Percentiles rank a stretch among this genome's conserved stretches.
phyloP scores from a whole-genome alignment of 2,888 invertebrate species.

The Pachycephus smyrnensis region DNA sequence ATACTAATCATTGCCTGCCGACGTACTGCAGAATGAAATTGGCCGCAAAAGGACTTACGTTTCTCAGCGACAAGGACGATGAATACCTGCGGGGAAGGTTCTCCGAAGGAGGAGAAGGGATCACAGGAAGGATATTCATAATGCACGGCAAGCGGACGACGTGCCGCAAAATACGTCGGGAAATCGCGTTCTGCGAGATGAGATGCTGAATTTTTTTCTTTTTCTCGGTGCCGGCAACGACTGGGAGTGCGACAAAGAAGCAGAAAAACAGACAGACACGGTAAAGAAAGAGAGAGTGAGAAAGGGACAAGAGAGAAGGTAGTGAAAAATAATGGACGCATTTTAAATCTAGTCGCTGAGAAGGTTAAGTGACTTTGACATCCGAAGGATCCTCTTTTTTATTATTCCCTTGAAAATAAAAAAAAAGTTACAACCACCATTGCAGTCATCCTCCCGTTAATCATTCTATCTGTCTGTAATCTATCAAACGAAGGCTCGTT shows the following conservation, averaged over 20 bases:
- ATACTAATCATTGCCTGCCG: slow-evolving; percentile 12
- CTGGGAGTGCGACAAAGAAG: neutral
- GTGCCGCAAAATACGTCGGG: slow-evolving; percentile 38
- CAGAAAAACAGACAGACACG: neutral
- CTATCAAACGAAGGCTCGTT: neutral
- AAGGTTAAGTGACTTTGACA: slow-evolving; percentile 38
- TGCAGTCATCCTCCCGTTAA: neutral
- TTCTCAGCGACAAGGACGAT: neutral
- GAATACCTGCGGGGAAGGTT: neutral
- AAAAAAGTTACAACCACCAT: neutral
- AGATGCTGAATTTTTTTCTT: slow-evolving; percentile 36
- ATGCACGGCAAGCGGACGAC: slow-evolving; percentile 27
- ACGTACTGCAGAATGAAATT: slow-evolving; percentile 15
- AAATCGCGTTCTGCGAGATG: slow-evolving; percentile 40
- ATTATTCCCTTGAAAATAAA: slow-evolving; percentile 30
- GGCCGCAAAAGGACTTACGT: slow-evolving; percentile 11
- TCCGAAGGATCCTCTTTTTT: slow-evolving; percentile 30
- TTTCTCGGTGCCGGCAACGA: neutral
- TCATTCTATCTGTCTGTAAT: neutral
- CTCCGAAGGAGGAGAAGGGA: neutral
- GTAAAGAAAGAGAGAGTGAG: slow-evolving; percentile 5
- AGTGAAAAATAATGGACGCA: slow-evolving; percentile 19
- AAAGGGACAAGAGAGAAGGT: slow-evolving; percentile 24
- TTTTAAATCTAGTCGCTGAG: neutral
- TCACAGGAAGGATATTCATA: slow-evolving; percentile 31